Percentiles rank a stretch among this genome's conserved stretches.
These are phyloP conservation scores for Aleiodes alternator DNA, from an alignment of 2,888 invertebrate genomes.

Conservation along the genomic window DNA sequence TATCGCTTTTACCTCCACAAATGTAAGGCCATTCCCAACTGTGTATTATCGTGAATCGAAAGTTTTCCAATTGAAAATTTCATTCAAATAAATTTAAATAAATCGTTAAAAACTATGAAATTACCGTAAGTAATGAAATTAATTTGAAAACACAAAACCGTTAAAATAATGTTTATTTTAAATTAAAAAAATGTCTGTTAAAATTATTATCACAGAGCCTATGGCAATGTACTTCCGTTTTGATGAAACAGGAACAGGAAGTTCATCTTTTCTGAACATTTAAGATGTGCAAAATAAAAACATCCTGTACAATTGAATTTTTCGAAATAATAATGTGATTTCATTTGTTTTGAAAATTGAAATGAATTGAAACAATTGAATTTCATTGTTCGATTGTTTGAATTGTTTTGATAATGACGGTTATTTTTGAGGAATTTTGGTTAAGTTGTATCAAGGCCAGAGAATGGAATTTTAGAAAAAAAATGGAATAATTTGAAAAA, in stretches of 20 bases:
- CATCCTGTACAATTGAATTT: constrained; percentile 71
- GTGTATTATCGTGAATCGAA: neutral
- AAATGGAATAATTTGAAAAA: neutral
- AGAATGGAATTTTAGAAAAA: too few species aligned
- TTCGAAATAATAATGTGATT: constrained; percentile 59
- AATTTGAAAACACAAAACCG: constrained; percentile 23
- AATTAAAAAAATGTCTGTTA: constrained; percentile 56
- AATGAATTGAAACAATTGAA: neutral
- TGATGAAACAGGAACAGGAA: constrained; percentile 74
- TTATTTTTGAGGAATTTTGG: too few species aligned
- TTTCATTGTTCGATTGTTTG: neutral
- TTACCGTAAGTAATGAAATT: constrained; percentile 66
- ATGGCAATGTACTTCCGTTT: constrained; percentile 74
- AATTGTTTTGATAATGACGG: neutral
- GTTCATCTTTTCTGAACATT: constrained; percentile 64
- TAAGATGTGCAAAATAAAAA: constrained; percentile 70
- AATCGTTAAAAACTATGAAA: constrained; percentile 61
- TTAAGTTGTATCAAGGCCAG: too few species aligned
- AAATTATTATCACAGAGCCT: constrained; percentile 65
- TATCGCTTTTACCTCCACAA: neutral
- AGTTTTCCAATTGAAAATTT: neutral
- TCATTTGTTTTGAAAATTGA: neutral
- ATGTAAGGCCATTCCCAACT: neutral
- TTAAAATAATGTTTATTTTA: constrained; percentile 47
- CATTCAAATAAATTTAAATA: neutral